Evolutionary conservation across 2,797 vertebrate genomes (phyloP), one percentile per base, ranked within the genome.

Genomic region (Cuniculus paca): DNA sequence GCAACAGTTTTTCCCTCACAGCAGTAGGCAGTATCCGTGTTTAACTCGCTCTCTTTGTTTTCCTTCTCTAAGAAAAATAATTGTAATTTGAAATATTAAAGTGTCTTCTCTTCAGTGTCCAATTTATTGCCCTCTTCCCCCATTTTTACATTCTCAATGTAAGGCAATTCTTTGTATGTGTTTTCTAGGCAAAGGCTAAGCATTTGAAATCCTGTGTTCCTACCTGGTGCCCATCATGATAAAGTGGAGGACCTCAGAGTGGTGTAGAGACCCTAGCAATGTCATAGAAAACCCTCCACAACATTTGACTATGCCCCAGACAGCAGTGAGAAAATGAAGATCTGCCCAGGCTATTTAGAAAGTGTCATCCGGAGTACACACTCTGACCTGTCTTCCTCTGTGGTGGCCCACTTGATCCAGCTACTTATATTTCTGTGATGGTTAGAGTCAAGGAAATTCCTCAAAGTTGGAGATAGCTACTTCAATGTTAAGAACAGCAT

Each of bases 31-130:
- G 22, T 91, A 79, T 39, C 88, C 54, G 14, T 45, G 36, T 81
- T 92, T 92, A 84, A 56, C 80, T 87, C 13, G 54, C 16, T 74
- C 77, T 87, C 39, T 74, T 36, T 85, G 45, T 61, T 84, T 97
- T 74, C 45, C 63, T 82, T 86, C 19, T 36, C 19, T 54, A 72
- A 78, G 8, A 74, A 86, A 14, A 20, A 4, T 72, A 87, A 79
- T 10, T 70, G 4, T 7, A 36, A 52, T 50, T 82, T 78, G 48
- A 50, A 48, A 28, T 70, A 60, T 3, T 34, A 36, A 86, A 61
- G 54, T 65, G 17, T 60, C 48, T 63, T 58, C 9, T 56, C 10
- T 54, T 28, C 17, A 26, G 60, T 82, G 26, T 68, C 22, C 31
- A 87, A 4, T 56, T 74, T 22, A 12, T 26, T 70, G 48, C 24